Conservation (phyloP, 2,113 vertebrate species). For the Ondatra zibethicus region DNA sequence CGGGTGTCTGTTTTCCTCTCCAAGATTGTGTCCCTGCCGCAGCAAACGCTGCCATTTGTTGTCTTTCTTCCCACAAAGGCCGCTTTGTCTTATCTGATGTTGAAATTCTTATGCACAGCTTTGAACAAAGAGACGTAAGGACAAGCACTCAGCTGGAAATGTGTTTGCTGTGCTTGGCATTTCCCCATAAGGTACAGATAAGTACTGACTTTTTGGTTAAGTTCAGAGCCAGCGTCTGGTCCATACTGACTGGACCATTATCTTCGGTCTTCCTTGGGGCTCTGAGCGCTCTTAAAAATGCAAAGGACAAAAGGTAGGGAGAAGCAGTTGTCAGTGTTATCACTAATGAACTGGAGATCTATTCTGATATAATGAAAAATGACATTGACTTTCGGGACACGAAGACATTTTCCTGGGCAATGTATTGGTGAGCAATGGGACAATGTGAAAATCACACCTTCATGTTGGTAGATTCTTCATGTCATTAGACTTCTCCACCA, state of each 20-base stretch:
- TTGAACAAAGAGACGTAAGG: conserved; percentile 79
- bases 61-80: conserved; percentile 59
- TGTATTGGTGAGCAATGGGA: neutral
- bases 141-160: conserved; percentile 84
- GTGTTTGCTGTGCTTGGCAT: conserved; percentile 86
- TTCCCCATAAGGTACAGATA: conserved; percentile 85
- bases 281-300: conserved; percentile 58
- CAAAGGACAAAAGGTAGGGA: neutral
- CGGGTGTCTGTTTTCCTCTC: conserved; percentile 78
- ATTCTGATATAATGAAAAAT: conserved; percentile 65
- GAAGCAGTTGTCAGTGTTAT: conserved; percentile 51
- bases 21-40: conserved; percentile 76
- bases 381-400: conserved; percentile 57
- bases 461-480: conserved; percentile 32
- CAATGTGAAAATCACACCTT: conserved; percentile 57
- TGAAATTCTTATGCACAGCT: conserved; percentile 83
- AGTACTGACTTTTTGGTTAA: conserved; percentile 88
- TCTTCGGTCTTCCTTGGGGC: conserved; percentile 77
- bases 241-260: conserved; percentile 82
- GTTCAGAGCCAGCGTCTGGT: conserved; percentile 84
- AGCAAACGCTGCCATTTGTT: conserved; percentile 80
- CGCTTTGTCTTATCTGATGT: conserved; percentile 88
- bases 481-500: conserved; percentile 45
- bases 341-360: conserved; percentile 62
- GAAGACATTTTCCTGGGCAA: conserved; percentile 48